Conservation (phyloP, 2,113 vertebrate species). For the Nicator chloris region DNA sequence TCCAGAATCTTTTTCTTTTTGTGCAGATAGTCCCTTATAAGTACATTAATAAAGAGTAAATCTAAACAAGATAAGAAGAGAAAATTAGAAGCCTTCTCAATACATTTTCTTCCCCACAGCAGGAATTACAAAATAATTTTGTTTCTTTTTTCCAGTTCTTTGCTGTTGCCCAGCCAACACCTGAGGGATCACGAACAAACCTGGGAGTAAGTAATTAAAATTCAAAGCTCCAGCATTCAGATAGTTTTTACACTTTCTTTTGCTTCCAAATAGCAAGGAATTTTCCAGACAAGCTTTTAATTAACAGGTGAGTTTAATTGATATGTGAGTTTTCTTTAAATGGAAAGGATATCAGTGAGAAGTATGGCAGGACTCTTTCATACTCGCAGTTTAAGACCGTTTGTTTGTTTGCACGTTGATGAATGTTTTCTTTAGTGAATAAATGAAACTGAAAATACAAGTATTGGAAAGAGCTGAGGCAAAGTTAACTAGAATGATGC, state of each 20-base stretch:
- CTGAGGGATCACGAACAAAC: slow-evolving; percentile 52
- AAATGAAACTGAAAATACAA: slow-evolving; percentile 46
- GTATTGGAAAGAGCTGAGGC: slow-evolving; percentile 25
- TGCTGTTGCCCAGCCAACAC: slow-evolving; percentile 62
- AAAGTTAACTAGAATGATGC: background rate
- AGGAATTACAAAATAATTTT: slow-evolving; percentile 58
- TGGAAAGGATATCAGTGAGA: slow-evolving; percentile 39
- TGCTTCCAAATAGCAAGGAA: slow-evolving; percentile 71
- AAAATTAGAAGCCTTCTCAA: slow-evolving; percentile 51
- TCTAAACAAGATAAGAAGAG: slow-evolving; percentile 59
- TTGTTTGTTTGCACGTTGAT: slow-evolving; percentile 62
- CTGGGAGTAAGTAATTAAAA: slow-evolving; percentile 76
- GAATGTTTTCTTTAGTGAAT: slow-evolving; percentile 42
- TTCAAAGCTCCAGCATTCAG: slow-evolving; percentile 75
- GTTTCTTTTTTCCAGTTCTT: slow-evolving; percentile 45
- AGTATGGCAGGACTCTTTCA: slow-evolving; percentile 19
- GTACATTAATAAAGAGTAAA: slow-evolving; percentile 57
- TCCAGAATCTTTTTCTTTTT: slow-evolving; percentile 9
- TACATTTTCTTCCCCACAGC: slow-evolving; percentile 14
- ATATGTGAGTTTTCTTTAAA: slow-evolving; percentile 69
- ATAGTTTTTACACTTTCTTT: slow-evolving; percentile 71
- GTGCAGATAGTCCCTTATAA: slow-evolving; percentile 31
- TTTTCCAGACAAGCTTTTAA: slow-evolving; percentile 76
- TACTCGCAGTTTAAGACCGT: slow-evolving; percentile 32
- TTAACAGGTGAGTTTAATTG: slow-evolving; percentile 80